Evolutionary conservation across 1,140 invertebrate species (phyloP), one percentile per base, ranked within the genome.

Genomic region (Caerostris darwini): DNA sequence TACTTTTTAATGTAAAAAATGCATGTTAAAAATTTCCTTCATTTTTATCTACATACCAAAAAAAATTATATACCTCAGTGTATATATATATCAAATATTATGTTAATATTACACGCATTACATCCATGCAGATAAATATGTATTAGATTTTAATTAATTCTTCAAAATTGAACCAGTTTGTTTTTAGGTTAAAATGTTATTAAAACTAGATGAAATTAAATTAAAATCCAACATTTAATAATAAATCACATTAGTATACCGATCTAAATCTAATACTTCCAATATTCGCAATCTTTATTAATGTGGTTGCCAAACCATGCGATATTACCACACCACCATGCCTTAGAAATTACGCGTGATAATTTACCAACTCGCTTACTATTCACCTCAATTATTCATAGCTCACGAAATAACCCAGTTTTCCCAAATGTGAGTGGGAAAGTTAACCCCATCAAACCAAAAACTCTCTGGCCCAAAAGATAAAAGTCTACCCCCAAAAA

Each of bases 361-460:
- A 77, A 77, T 8, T 77, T 34, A 34, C 34, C 71, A 50, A n/a
- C 61, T 67, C n/a, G 14, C 71, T 77, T 53, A 77, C 71, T 77
- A 77, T 77, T 34, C 71, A 77, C 71, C 34, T 77, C 71, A 77
- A 77, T 77, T 77, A 77, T 77, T 77, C 71, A 77, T 77, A 77
- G 34, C 82, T 85, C 82, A 57, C 57, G 57, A 85, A 85, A 85
- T 54, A 56, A 85, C 53, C 82, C 14, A 85, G 82, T 58, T 56
- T 56, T 85, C 50, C 10, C 17, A 57, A 12, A 56, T 58, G 83
- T 57, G 54, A 85, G 54, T 19, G 54, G 83, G 54, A 57, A 85
- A 58, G 19, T n/a, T n/a, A 85, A 85, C 54, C 54, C 54, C 54
- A 85, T 57, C 54, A 58, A n/a, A 17, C 83, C 56, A 85, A 19